Evolutionary conservation across 1,140 invertebrate species (phyloP).

Genomic region (Leptinotarsa defecta): DNA sequence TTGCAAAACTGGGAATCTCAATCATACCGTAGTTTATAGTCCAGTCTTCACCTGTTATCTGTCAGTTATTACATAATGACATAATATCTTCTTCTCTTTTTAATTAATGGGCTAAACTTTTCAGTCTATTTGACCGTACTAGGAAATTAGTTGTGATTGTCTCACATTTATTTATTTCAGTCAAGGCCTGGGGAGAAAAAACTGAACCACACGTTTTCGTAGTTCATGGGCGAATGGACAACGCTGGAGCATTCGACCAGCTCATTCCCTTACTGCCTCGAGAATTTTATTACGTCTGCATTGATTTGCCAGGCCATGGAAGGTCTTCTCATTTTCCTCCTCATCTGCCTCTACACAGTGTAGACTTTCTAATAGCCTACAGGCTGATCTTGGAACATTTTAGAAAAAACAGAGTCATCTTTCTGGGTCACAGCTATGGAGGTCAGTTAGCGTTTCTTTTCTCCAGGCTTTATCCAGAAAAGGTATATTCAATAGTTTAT

Average conservation of each 20-base stretch:
- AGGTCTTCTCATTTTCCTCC: conserved; percentile 65
- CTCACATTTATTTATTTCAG: conserved; percentile 53
- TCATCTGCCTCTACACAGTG: conserved; percentile 57
- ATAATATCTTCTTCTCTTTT: conserved; percentile 12
- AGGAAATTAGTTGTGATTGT: not conserved
- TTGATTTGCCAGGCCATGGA: conserved; percentile 75
- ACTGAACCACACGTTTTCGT: conserved; percentile 60
- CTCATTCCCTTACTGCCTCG: conserved; percentile 65
- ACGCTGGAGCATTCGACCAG: conserved; percentile 68
- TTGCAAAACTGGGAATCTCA: no score
- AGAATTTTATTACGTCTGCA: conserved; percentile 65
- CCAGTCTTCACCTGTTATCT: not conserved
- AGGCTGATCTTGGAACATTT: conserved; percentile 62
- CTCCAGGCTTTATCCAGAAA: conserved; percentile 59
- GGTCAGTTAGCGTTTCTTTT: conserved; percentile 58
- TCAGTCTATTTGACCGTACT: not conserved
- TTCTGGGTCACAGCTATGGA: conserved; percentile 68
- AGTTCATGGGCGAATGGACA: conserved; percentile 69
- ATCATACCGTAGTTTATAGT: no score
- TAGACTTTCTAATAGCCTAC: conserved; percentile 60
- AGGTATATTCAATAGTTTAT: conserved; percentile 5
- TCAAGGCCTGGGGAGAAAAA: conserved; percentile 67
- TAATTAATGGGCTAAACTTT: conserved; percentile 25
- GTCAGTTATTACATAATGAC: not conserved
- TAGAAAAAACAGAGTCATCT: conserved; percentile 50